Percentiles rank a stretch among this genome's conserved stretches.
These are phyloP conservation scores for Belonocnema kinseyi DNA, from an alignment of 1,140 invertebrate species.

Conservation along the genomic window DNA sequence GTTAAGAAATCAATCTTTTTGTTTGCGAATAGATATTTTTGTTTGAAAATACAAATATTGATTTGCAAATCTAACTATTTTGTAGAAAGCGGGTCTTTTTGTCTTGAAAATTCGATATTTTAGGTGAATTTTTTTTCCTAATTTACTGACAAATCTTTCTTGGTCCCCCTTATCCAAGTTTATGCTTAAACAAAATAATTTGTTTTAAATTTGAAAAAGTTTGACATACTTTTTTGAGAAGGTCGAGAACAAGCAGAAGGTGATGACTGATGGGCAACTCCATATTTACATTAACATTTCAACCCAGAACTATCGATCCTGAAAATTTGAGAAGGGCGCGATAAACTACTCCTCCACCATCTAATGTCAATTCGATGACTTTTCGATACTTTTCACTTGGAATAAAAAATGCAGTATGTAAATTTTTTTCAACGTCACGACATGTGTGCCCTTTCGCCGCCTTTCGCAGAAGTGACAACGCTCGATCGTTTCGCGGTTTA, in stretches of 20 bases:
- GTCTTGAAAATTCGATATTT: too few species aligned
- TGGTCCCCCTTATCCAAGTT: too few species aligned
- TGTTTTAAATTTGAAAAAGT: not conserved
- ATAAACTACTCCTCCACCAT: slow-evolving; percentile 21
- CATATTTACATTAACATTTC: slow-evolving; percentile 25
- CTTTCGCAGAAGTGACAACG: slow-evolving; percentile 71
- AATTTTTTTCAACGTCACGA: slow-evolving; percentile 74
- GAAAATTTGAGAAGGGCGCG: slow-evolving; percentile 43
- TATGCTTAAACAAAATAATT: too few species aligned
- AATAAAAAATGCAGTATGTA: slow-evolving; percentile 69
- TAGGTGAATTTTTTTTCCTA: too few species aligned
- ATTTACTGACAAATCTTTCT: too few species aligned
- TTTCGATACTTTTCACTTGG: slow-evolving; percentile 68
- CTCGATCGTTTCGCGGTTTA: slow-evolving; percentile 56
- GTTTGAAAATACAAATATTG: too few species aligned
- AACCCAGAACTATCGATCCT: slow-evolving; percentile 51
- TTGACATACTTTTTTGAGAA: not conserved
- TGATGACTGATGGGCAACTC: not conserved
- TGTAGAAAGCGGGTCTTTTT: too few species aligned
- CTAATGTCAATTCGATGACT: slow-evolving; percentile 74
- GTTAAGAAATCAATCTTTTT: too few species aligned
- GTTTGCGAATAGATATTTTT: too few species aligned
- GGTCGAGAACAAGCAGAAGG: not conserved
- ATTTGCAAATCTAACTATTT: too few species aligned
- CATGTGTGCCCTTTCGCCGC: slow-evolving; percentile 55